phyloP scores from a whole-genome alignment of 2,888 invertebrate genomes.

The Stenchaetothrips biformis region DNA sequence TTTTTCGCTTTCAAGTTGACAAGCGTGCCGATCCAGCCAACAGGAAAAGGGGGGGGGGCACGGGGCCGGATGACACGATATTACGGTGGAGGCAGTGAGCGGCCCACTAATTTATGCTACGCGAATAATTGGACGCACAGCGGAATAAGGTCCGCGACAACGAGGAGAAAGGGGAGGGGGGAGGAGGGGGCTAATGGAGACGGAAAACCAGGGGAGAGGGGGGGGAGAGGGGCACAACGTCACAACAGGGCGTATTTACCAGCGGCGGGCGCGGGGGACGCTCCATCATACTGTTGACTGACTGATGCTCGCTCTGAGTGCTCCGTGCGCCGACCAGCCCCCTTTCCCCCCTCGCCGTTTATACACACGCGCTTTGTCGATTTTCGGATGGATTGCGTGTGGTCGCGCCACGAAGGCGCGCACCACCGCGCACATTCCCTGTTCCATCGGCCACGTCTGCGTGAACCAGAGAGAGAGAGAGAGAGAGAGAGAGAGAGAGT shows the following conservation, averaged over 20 bases:
- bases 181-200: not conserved
- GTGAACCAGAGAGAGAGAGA: not conserved
- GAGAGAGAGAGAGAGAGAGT: not conserved
- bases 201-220: no score
- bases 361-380: constrained; percentile 26
- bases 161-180: not conserved
- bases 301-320: not conserved
- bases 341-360: not conserved
- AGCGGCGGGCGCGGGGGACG: not conserved
- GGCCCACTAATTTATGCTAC: not conserved
- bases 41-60: no score
- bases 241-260: no score
- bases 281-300: constrained; percentile 17
- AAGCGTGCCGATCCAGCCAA: no score
- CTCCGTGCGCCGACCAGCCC: not conserved
- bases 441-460: no score
- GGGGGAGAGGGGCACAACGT: no score
- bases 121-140: not conserved
- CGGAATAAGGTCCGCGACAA: not conserved
- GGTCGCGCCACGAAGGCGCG: no score
- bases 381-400: constrained; percentile 17
- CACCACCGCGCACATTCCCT: no score
- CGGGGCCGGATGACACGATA: no score
- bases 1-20: no score
- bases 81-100: not conserved